These are phyloP conservation scores for Drosophila gunungcola DNA, from an alignment of 1,140 invertebrate species.

Conservation along the genomic window DNA sequence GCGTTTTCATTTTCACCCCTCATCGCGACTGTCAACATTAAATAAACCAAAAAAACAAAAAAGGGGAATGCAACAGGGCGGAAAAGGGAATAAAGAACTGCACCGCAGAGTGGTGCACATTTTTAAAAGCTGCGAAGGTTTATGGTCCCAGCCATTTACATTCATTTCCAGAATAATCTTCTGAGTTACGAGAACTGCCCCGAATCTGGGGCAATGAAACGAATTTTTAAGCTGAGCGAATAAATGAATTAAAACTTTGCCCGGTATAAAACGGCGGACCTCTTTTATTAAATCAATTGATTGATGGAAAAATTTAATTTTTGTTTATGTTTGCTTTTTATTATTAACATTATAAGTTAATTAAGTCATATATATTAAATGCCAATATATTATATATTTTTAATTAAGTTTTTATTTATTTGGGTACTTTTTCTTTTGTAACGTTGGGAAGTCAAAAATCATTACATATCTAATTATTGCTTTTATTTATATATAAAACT, in stretches of 20 bases:
- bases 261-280: no score
- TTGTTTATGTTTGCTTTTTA: no score
- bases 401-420: no score
- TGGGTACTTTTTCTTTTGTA: no score
- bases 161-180: constrained; percentile 62
- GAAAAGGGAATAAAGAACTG: constrained; percentile 14
- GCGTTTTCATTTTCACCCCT: constrained; percentile 22
- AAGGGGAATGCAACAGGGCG: constrained; percentile 19
- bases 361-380: no score
- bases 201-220: constrained; percentile 58
- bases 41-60: constrained; percentile 18
- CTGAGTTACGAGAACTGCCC: constrained; percentile 34
- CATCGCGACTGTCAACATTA: constrained; percentile 54
- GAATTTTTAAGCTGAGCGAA: constrained; percentile 4
- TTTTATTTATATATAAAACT: no score
- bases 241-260: constrained; percentile 7
- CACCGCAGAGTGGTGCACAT: constrained; percentile 30
- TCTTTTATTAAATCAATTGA: not conserved
- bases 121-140: constrained; percentile 62
- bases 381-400: no score
- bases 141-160: constrained; percentile 72
- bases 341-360: no score
- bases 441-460: no score
- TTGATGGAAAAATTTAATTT: not conserved
- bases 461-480: no score